These are phyloP conservation scores for Bergia puertoricense DNA, from an alignment of 92 coral and sea anemone species.

Conservation along the genomic window DNA sequence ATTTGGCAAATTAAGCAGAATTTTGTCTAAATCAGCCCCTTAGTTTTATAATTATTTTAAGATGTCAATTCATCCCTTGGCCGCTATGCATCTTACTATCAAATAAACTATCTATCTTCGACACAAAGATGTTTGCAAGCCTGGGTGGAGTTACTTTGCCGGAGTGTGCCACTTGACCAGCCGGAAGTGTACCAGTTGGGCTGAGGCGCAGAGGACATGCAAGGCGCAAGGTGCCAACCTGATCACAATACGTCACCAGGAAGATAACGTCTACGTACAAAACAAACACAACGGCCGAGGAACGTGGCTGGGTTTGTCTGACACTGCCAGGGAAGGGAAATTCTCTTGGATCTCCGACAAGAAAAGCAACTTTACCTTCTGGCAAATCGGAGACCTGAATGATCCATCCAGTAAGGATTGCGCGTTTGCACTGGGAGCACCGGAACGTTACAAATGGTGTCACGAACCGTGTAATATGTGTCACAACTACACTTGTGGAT, in stretches of 20 bases:
- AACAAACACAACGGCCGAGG: conserved; percentile 16
- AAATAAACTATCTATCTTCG: not conserved
- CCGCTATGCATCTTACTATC: not conserved
- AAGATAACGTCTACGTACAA: conserved; percentile 31
- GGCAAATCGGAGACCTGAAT: not conserved
- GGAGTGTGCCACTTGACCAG: conserved; percentile 26
- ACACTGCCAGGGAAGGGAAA: not conserved
- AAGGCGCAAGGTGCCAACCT: not conserved
- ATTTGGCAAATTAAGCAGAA: too few species aligned
- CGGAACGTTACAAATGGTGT: conserved; percentile 4
- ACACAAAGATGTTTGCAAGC: conserved; percentile 21
- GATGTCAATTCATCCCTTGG: not conserved
- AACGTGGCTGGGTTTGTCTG: conserved; percentile 16
- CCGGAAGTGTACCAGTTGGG: conserved; percentile 11
- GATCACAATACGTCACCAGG: conserved; percentile 30
- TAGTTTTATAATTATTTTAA: too few species aligned
- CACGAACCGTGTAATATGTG: conserved; percentile 8
- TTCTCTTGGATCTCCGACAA: conserved; percentile 6
- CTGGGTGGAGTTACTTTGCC: conserved; percentile 19
- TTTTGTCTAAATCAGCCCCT: not conserved
- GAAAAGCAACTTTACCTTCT: conserved; percentile 23
- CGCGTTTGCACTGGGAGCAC: conserved; percentile 20
- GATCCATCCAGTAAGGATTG: not conserved
- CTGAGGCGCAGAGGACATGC: not conserved
- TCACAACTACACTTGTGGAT: conserved; percentile 24